A percentile compares a stretch with the other conserved stretches of the same genome.
Evolutionary conservation across 2,797 vertebrate species (phyloP).

Genomic region (Acestrorhynchus altus): DNA sequence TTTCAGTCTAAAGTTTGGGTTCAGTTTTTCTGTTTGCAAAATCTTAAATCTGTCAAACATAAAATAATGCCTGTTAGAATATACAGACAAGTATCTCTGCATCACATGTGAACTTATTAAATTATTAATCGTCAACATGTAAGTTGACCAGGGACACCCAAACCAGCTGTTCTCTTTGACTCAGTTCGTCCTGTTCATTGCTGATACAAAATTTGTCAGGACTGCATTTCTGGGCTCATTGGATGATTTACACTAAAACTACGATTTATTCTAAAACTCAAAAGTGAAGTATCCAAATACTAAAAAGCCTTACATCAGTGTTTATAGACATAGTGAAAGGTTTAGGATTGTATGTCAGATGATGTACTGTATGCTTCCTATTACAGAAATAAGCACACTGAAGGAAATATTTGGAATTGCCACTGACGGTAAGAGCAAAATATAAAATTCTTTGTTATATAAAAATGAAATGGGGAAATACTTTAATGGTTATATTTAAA

Average conservation of each 20-base stretch:
- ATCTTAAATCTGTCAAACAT: too few relatives aligned
- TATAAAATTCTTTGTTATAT: background rate
- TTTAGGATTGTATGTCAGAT: background rate
- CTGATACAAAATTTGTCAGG: background rate
- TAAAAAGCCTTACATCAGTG: background rate
- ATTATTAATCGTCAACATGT: too few relatives aligned
- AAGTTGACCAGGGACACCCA: too few relatives aligned
- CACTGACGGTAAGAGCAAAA: slow-evolving; percentile 85
- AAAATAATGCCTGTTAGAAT: too few relatives aligned
- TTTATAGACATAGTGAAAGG: background rate
- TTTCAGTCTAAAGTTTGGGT: too few relatives aligned
- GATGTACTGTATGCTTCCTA: slow-evolving; percentile 54
- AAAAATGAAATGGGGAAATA: background rate
- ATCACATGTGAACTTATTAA: too few relatives aligned
- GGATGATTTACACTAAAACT: slow-evolving; percentile 4
- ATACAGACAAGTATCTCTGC: too few relatives aligned
- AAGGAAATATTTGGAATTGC: slow-evolving; percentile 96
- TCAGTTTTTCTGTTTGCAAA: too few relatives aligned
- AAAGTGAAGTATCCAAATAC: background rate
- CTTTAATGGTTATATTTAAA: background rate
- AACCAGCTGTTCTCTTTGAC: too few relatives aligned
- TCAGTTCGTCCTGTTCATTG: too few relatives aligned
- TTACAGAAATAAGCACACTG: slow-evolving; percentile 95
- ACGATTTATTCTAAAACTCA: background rate
- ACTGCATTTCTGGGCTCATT: background rate